These are phyloP conservation scores for Drosophila ambigua DNA, from an alignment of 1,140 invertebrate species.

Conservation along the genomic window DNA sequence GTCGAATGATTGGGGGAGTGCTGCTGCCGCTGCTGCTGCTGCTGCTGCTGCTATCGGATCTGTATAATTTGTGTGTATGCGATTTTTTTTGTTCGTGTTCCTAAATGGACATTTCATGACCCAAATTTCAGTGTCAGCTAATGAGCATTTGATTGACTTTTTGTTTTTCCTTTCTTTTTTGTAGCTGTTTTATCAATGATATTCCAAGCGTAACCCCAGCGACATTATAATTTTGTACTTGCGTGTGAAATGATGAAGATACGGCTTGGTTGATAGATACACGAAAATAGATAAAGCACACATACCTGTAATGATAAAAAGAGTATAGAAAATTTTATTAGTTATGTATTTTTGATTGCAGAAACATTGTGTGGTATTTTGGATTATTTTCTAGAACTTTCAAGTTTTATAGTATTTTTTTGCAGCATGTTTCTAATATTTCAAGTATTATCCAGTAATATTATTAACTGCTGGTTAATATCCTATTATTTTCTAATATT, in stretches of 20 bases:
- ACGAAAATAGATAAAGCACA: constrained; percentile 23
- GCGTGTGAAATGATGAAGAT: constrained; percentile 35
- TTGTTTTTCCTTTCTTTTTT: neutral
- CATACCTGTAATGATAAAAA: constrained; percentile 65
- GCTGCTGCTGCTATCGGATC: constrained; percentile 26
- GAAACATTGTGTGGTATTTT: too few species aligned
- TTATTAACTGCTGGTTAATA: too few species aligned
- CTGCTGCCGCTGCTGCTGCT: neutral
- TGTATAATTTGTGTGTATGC: constrained; percentile 58
- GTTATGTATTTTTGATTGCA: neutral
- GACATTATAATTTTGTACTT: constrained; percentile 46
- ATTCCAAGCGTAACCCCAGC: constrained; percentile 21
- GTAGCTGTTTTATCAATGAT: constrained; percentile 25
- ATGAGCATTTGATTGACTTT: constrained; percentile 55
- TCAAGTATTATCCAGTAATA: too few species aligned
- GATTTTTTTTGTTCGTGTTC: constrained; percentile 39
- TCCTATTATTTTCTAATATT: too few species aligned
- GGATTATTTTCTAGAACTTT: too few species aligned
- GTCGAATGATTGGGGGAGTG: constrained; percentile 14
- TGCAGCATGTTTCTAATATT: too few species aligned
- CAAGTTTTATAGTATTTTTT: too few species aligned
- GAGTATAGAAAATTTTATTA: neutral
- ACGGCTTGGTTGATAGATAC: constrained; percentile 19
- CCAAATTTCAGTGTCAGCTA: constrained; percentile 52
- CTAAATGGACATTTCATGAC: constrained; percentile 69